These are phyloP conservation scores for Pituophis catenifer DNA, from an alignment of 2,113 vertebrate genomes.

Conservation along the genomic window DNA sequence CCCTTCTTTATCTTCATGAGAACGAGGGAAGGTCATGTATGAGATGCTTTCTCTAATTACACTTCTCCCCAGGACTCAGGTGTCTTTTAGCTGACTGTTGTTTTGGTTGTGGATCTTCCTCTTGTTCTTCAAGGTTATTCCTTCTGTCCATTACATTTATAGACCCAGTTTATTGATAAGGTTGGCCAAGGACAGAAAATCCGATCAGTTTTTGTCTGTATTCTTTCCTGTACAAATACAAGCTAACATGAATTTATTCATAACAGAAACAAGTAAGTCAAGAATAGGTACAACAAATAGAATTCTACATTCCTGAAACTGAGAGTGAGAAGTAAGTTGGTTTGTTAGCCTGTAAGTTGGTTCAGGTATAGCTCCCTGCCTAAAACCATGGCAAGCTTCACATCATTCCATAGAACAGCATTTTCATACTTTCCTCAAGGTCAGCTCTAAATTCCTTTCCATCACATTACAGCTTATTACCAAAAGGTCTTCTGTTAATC, in stretches of 20 bases:
- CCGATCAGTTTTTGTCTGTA: neutral
- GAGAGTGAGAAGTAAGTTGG: neutral
- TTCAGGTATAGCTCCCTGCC: neutral
- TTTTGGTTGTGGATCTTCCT: neutral
- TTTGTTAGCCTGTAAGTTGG: neutral
- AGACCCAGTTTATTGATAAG: neutral
- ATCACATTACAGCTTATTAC: neutral
- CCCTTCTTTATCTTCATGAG: neutral
- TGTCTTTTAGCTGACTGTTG: neutral
- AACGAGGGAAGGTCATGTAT: neutral
- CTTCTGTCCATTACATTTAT: neutral
- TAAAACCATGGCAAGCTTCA: neutral
- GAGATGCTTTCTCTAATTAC: neutral
- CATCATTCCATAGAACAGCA: neutral
- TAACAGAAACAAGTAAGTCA: neutral
- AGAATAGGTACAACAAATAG: neutral
- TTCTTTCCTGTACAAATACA: neutral
- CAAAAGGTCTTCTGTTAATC: neutral
- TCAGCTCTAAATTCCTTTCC: neutral
- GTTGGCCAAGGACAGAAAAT: neutral
- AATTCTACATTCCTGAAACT: too few relatives aligned
- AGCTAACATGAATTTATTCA: neutral
- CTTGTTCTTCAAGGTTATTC: neutral
- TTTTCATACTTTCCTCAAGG: neutral
- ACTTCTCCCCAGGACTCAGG: neutral